Percentiles rank a stretch among this genome's conserved stretches.
Conservation (phyloP, 2,888 invertebrate genomes). For the Ochropacha duplaris region DNA sequence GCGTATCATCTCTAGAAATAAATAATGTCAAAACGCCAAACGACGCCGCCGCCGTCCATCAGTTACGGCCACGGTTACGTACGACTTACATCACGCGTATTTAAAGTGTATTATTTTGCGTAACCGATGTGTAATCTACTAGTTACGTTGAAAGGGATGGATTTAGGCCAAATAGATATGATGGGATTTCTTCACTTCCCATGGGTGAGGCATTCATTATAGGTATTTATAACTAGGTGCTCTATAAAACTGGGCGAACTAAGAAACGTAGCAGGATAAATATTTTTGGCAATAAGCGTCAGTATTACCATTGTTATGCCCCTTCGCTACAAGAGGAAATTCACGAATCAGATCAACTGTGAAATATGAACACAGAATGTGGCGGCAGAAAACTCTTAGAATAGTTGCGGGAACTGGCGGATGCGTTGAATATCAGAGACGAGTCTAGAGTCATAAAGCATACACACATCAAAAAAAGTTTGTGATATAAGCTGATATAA, state of each 20-base stretch:
- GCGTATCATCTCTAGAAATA: slow-evolving; percentile 1
- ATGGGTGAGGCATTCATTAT: not conserved
- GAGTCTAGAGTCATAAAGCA: too few relatives aligned
- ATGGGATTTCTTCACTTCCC: not conserved
- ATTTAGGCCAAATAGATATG: not conserved
- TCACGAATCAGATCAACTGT: too few relatives aligned
- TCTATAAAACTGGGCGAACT: not conserved
- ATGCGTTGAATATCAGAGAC: too few relatives aligned
- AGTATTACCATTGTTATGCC: too few relatives aligned
- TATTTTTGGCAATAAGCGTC: too few relatives aligned
- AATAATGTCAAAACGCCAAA: not conserved
- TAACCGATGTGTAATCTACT: not conserved
- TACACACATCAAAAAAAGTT: too few relatives aligned
- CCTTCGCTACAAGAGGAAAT: too few relatives aligned
- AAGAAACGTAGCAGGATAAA: not conserved
- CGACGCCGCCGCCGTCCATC: not conserved
- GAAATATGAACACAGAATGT: too few relatives aligned
- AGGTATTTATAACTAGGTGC: not conserved
- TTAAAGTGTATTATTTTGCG: not conserved
- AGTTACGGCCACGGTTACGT: not conserved
- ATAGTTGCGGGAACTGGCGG: too few relatives aligned
- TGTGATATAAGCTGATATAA: too few relatives aligned
- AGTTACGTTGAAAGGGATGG: not conserved
- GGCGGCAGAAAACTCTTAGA: too few relatives aligned
- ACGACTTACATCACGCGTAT: not conserved